A percentile compares a stretch with the other conserved stretches of the same genome.
phyloP scores from a whole-genome alignment of 2,797 vertebrate species.

The Anas bernieri region DNA sequence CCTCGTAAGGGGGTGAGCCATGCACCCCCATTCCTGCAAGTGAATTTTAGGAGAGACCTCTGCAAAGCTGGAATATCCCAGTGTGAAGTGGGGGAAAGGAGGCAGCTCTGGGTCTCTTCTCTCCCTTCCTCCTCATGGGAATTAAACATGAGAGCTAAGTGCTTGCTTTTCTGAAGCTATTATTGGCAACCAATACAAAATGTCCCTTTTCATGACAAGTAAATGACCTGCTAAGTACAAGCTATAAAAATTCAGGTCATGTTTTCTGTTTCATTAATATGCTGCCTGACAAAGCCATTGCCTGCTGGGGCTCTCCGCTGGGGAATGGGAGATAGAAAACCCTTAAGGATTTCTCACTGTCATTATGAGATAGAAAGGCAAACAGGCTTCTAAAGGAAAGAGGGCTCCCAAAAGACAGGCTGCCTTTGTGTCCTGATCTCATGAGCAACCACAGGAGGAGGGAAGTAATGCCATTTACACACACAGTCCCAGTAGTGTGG shows the following conservation, averaged over 20 bases:
- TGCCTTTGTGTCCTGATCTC: slow-evolving; percentile 56
- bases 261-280: slow-evolving; percentile 69
- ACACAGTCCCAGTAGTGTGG: neutral
- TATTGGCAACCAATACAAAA: slow-evolving; percentile 58
- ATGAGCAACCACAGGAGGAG: slow-evolving; percentile 25
- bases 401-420: slow-evolving; percentile 30
- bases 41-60: neutral
- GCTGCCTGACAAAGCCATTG: slow-evolving; percentile 59
- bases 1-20: neutral
- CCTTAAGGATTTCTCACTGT: slow-evolving; percentile 64
- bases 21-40: neutral
- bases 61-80: neutral
- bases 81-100: neutral
- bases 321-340: slow-evolving; percentile 43
- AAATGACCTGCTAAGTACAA: slow-evolving; percentile 66
- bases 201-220: slow-evolving; percentile 60
- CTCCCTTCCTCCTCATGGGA: neutral
- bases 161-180: slow-evolving; percentile 51
- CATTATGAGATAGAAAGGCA: slow-evolving; percentile 54
- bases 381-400: slow-evolving; percentile 48
- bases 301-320: slow-evolving; percentile 59
- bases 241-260: slow-evolving; percentile 70
- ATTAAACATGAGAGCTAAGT: slow-evolving; percentile 48
- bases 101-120: neutral
- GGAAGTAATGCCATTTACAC: slow-evolving; percentile 45